Evolutionary conservation across 2,888 invertebrate genomes (phyloP).

Genomic region (Bombylius discolor): DNA sequence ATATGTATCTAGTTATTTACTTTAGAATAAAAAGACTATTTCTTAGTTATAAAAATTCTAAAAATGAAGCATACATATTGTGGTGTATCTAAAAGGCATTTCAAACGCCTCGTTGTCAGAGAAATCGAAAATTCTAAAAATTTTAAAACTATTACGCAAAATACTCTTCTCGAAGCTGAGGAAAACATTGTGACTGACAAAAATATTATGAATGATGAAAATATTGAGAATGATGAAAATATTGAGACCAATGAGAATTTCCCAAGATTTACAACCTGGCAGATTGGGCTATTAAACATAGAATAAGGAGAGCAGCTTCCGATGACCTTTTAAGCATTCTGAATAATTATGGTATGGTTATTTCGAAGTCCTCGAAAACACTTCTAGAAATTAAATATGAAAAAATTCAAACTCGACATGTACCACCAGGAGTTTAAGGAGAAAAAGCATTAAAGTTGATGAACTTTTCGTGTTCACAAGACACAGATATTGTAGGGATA

Average conservation of each 20-base stretch:
- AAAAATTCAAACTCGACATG: background rate
- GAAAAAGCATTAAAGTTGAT: background rate
- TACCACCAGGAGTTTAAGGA: background rate
- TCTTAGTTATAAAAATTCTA: no score
- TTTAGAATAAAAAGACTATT: no score
- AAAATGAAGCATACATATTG: no score
- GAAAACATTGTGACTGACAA: fast-evolving
- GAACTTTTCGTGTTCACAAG: background rate
- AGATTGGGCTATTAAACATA: background rate
- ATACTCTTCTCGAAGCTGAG: no score
- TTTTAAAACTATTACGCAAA: no score
- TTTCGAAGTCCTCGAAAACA: background rate
- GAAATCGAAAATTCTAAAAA: no score
- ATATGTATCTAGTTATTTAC: no score
- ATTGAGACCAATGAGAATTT: no score
- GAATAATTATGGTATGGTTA: background rate
- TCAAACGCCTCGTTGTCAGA: no score
- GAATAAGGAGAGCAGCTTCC: background rate
- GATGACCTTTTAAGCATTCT: background rate
- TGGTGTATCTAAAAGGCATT: no score
- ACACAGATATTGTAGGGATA: background rate
- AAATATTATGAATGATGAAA: fast-evolving
- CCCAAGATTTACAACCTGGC: no score
- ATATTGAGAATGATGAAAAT: no score
- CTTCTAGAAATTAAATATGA: background rate